phyloP scores from a whole-genome alignment of 2,113 vertebrate genomes.

The Myodes glareolus region DNA sequence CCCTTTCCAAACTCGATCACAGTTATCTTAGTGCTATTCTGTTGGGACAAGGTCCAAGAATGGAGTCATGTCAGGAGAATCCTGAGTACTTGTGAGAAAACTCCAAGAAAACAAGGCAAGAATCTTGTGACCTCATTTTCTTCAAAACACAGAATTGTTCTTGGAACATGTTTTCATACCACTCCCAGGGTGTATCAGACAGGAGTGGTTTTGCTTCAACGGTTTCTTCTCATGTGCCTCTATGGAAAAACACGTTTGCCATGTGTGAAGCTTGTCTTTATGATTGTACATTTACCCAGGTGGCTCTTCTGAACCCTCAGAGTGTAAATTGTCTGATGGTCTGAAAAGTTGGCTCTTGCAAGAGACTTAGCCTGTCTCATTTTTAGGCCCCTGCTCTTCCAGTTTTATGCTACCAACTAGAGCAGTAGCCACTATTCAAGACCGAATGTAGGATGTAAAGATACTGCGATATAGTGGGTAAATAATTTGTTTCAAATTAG shows the following conservation, averaged over 20 bases:
- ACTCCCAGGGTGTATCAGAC: neutral
- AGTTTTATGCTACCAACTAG: too few species aligned
- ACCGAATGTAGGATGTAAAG: too few species aligned
- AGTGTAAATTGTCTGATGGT: too few species aligned
- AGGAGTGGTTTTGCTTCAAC: neutral
- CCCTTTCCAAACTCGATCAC: neutral
- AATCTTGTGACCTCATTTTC: neutral
- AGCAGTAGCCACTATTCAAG: too few species aligned
- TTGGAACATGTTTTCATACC: neutral
- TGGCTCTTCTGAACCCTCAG: too few species aligned
- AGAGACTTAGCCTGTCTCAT: too few species aligned
- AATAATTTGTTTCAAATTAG: too few species aligned
- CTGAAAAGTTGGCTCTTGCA: too few species aligned
- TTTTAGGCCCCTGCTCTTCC: too few species aligned
- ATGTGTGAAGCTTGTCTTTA: neutral
- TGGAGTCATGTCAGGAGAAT: neutral
- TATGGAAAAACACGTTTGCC: neutral
- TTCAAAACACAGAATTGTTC: neutral
- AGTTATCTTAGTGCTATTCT: neutral
- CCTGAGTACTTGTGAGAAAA: neutral
- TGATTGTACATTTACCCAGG: neutral
- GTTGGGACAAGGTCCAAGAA: neutral
- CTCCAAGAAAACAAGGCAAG: neutral
- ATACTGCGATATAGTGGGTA: too few species aligned
- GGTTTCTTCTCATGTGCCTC: neutral